Evolutionary conservation across 2,797 vertebrate genomes (phyloP).

Genomic region (Thaleichthys pacificus): DNA sequence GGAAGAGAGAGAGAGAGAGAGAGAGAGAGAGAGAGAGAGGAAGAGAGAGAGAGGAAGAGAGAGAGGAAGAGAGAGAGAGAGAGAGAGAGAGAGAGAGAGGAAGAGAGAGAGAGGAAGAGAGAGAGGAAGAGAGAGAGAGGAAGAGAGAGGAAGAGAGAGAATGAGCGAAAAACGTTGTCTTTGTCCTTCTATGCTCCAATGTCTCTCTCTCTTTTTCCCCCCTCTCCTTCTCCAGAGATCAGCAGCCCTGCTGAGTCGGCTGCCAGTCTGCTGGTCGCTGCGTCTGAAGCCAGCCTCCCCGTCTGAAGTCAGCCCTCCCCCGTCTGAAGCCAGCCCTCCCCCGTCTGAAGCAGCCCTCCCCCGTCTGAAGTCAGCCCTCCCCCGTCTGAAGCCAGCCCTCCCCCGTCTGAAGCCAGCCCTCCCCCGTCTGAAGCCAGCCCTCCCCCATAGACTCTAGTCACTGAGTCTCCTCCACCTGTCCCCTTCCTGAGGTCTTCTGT

Average conservation of each 20-base stretch:
- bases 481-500: background rate
- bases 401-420: background rate
- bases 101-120: too few relatives aligned
- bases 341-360: too few relatives aligned
- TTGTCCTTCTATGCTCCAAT: background rate
- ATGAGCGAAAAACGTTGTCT: slow-evolving; percentile 31
- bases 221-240: slow-evolving; percentile 15
- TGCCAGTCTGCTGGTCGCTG: background rate
- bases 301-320: background rate
- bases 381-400: background rate
- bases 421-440: background rate
- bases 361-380: background rate
- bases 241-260: slow-evolving; percentile 9
- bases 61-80: slow-evolving; percentile 22
- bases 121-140: slow-evolving; percentile 22
- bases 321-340: background rate
- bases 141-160: too few relatives aligned
- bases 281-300: background rate
- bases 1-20: slow-evolving; percentile 14
- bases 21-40: too few relatives aligned
- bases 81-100: slow-evolving; percentile 14
- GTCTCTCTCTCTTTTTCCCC: slow-evolving; percentile 10
- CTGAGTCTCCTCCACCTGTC: background rate
- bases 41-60: slow-evolving; percentile 12
- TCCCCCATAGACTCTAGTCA: background rate